These are phyloP conservation scores for Tipula vernalis DNA, from an alignment of 2,888 invertebrate genomes.

Conservation along the genomic window DNA sequence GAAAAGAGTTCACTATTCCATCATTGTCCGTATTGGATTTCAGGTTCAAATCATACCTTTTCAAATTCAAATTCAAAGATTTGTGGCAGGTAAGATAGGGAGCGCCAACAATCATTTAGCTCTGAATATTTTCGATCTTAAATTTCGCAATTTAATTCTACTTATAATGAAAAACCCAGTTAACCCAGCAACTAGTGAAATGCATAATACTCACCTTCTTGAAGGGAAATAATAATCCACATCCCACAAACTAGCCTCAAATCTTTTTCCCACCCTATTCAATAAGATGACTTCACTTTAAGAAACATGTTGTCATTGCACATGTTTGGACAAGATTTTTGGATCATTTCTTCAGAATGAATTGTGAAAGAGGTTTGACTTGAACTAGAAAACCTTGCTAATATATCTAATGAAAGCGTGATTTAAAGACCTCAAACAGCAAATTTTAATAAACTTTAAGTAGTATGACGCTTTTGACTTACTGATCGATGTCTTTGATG, in stretches of 20 bases:
- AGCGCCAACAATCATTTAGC: too few relatives aligned
- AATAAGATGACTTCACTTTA: too few relatives aligned
- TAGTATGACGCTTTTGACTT: conserved; percentile 33
- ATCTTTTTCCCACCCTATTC: too few relatives aligned
- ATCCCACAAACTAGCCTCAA: too few relatives aligned
- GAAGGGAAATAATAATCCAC: too few relatives aligned
- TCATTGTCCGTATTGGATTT: neutral
- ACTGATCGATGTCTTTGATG: conserved; percentile 58
- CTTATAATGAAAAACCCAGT: too few relatives aligned
- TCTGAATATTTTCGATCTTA: too few relatives aligned
- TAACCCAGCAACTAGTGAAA: too few relatives aligned
- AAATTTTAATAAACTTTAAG: neutral
- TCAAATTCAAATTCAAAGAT: neutral
- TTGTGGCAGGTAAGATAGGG: neutral
- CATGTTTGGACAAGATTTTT: too few relatives aligned
- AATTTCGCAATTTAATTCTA: too few relatives aligned
- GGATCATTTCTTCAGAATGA: neutral
- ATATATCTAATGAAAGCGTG: conserved; percentile 1
- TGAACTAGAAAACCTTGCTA: neutral
- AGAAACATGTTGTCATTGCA: too few relatives aligned
- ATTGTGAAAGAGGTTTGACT: neutral
- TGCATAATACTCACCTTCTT: neutral
- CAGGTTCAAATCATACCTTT: neutral
- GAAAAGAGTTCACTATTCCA: neutral
- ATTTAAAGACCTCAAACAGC: conserved; percentile 14